Conservation (phyloP, 2,888 invertebrate species). For the Sminthurides aquaticus region DNA sequence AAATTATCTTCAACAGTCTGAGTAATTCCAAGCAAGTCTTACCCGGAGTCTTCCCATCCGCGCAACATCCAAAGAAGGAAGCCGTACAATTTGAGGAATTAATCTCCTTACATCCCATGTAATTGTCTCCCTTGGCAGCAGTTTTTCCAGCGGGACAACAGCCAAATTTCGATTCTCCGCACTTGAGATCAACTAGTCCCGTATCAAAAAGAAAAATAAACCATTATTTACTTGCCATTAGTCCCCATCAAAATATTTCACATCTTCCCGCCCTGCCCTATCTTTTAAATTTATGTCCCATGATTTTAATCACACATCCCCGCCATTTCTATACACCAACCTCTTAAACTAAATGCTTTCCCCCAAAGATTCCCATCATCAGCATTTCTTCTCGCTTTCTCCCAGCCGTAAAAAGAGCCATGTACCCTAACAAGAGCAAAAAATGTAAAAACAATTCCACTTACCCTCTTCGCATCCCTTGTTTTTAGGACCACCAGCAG, state of each 20-base stretch:
- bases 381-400: too few relatives aligned
- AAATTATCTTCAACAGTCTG: too few relatives aligned
- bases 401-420: too few relatives aligned
- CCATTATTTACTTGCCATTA: neutral
- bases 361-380: too few relatives aligned
- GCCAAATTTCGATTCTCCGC: constrained; percentile 53
- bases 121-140: constrained; percentile 58
- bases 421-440: too few relatives aligned
- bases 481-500: constrained; percentile 47
- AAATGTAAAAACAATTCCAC: too few relatives aligned
- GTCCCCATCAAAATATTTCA: neutral
- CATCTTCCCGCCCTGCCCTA: too few relatives aligned
- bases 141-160: constrained; percentile 60
- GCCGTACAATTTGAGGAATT: constrained; percentile 45
- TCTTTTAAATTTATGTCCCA: too few relatives aligned
- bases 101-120: constrained; percentile 49
- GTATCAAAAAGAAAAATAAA: neutral
- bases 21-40: too few relatives aligned
- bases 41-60: constrained; percentile 50
- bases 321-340: too few relatives aligned
- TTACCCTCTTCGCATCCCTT: constrained; percentile 45
- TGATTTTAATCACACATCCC: too few relatives aligned
- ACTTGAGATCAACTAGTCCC: constrained; percentile 30
- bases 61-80: constrained; percentile 52
- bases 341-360: too few relatives aligned